Evolutionary conservation across 2,888 invertebrate genomes (phyloP).

Genomic region (Eupeodes latifasciatus): DNA sequence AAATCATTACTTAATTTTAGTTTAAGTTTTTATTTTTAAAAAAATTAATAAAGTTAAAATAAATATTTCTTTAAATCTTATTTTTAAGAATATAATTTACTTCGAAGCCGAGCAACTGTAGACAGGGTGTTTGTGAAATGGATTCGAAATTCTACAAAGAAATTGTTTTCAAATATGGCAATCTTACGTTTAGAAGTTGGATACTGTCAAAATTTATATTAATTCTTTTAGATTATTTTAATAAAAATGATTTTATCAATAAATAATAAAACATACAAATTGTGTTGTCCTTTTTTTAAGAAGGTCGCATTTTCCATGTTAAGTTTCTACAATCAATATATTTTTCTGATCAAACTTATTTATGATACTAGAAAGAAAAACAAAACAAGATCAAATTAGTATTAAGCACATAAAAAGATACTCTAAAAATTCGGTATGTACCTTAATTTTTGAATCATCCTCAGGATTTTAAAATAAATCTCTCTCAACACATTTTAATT

Average conservation of each 20-base stretch:
- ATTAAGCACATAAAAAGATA: too few relatives aligned
- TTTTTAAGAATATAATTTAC: conserved; percentile 58
- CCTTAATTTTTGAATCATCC: too few relatives aligned
- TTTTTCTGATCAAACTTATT: too few relatives aligned
- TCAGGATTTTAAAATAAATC: too few relatives aligned
- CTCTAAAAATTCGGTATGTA: too few relatives aligned
- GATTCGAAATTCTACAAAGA: conserved; percentile 46
- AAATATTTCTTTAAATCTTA: conserved; percentile 32
- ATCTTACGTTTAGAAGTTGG: conserved; percentile 37
- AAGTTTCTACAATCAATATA: too few relatives aligned
- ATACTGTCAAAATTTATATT: conserved; percentile 44
- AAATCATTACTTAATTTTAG: too few relatives aligned
- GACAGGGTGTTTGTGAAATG: conserved; percentile 19
- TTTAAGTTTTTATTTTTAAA: not conserved
- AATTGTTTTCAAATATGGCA: conserved; percentile 53
- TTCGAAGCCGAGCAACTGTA: conserved; percentile 25
- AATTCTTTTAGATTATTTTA: not conserved
- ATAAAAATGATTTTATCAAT: not conserved
- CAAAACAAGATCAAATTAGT: too few relatives aligned
- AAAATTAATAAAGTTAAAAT: not conserved
- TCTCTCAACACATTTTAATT: too few relatives aligned
- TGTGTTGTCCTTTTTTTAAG: not conserved
- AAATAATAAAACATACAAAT: not conserved
- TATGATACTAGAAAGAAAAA: too few relatives aligned
- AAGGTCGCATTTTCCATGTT: not conserved